These are phyloP conservation scores for Mya arenaria DNA, from an alignment of 1,140 invertebrate genomes.

Conservation along the genomic window DNA sequence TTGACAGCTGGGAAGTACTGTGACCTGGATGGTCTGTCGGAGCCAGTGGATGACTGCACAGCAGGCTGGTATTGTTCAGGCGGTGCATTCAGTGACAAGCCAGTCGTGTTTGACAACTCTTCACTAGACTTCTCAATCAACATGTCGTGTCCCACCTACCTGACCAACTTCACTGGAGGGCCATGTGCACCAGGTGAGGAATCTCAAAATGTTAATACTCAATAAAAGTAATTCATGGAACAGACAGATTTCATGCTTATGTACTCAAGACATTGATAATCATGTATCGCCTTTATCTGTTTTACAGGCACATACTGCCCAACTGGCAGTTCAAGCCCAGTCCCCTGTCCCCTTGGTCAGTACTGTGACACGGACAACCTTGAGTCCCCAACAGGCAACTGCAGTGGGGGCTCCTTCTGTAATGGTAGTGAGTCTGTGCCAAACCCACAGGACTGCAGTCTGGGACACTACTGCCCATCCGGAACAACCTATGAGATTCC, in stretches of 20 bases:
- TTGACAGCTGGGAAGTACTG: slow-evolving; percentile 79
- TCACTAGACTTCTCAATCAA: slow-evolving; percentile 63
- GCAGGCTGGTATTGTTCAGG: slow-evolving; percentile 76
- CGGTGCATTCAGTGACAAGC: slow-evolving; percentile 73
- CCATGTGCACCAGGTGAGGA: slow-evolving; percentile 73
- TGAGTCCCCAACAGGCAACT: slow-evolving; percentile 70
- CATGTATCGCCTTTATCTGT: too few species aligned
- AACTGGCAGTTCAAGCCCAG: slow-evolving; percentile 62
- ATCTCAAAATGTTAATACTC: not conserved
- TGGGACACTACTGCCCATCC: slow-evolving; percentile 75
- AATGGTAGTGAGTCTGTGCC: slow-evolving; percentile 70
- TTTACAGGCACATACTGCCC: slow-evolving; percentile 76
- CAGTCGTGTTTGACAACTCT: slow-evolving; percentile 68
- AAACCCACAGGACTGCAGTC: slow-evolving; percentile 68
- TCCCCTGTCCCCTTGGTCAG: slow-evolving; percentile 74
- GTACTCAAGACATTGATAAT: too few species aligned
- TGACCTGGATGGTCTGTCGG: slow-evolving; percentile 69
- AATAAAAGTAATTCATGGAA: too few species aligned
- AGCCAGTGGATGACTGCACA: slow-evolving; percentile 72
- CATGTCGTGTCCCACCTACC: slow-evolving; percentile 73
- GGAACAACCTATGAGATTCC: slow-evolving; percentile 70
- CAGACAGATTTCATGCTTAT: too few species aligned
- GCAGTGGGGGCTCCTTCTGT: slow-evolving; percentile 77
- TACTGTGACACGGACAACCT: slow-evolving; percentile 74
- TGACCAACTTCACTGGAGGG: slow-evolving; percentile 75